These are phyloP conservation scores for Rhegmatorhina hoffmannsi DNA, from an alignment of 2,113 vertebrate genomes.

Conservation along the genomic window DNA sequence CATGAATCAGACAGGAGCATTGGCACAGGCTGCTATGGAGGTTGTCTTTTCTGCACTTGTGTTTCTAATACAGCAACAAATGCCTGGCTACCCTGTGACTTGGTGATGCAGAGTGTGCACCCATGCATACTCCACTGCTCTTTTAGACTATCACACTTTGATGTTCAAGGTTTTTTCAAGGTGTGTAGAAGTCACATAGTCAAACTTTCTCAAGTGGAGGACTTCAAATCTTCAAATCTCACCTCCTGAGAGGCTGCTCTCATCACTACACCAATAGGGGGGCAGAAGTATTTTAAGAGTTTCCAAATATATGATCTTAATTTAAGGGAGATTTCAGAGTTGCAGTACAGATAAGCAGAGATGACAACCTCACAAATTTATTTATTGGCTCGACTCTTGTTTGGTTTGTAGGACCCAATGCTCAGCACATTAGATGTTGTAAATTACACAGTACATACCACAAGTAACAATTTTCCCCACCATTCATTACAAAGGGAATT, in stretches of 20 bases:
- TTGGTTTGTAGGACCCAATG: background rate
- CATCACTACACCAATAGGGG: fast-evolving
- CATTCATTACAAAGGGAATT: background rate
- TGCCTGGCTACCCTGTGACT: background rate
- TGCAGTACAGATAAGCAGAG: background rate
- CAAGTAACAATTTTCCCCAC: background rate
- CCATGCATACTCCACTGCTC: background rate
- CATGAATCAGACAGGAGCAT: background rate
- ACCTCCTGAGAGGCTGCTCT: background rate
- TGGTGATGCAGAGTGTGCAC: background rate
- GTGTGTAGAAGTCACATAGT: background rate
- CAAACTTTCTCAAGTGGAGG: background rate
- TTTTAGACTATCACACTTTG: background rate
- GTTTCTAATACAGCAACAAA: background rate
- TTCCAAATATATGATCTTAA: background rate
- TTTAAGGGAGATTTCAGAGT: background rate
- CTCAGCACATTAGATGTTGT: background rate
- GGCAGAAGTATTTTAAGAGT: background rate
- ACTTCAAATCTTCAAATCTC: background rate
- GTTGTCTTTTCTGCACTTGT: background rate
- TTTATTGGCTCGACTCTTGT: background rate
- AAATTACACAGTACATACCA: background rate
- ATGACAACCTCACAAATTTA: background rate
- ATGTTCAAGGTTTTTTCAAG: background rate
- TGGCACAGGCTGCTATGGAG: background rate